Conservation (phyloP, 2,797 vertebrate genomes). For the Cyprinodon diabolis region DNA sequence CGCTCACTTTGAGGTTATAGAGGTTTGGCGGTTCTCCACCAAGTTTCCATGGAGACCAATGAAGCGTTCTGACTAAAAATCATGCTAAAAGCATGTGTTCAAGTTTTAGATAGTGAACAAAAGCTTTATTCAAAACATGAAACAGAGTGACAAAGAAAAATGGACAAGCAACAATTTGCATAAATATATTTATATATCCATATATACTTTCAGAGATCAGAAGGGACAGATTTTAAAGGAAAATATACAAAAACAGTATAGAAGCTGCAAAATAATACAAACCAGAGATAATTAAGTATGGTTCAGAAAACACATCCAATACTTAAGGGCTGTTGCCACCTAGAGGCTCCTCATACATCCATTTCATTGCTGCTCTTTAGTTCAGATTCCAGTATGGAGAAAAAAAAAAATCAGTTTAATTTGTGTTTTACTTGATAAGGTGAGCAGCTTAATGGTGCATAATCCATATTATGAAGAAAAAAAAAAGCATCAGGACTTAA, state of each 20-base stretch:
- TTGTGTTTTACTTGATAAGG: constrained; percentile 21
- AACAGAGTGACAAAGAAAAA: constrained; percentile 54
- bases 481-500: neutral
- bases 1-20: constrained; percentile 21
- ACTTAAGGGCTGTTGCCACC: constrained; percentile 53
- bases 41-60: constrained; percentile 29
- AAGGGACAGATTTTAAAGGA: constrained; percentile 62
- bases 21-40: neutral
- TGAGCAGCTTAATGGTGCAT: constrained; percentile 45
- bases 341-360: constrained; percentile 47
- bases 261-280: constrained; percentile 63
- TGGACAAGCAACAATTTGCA: constrained; percentile 74
- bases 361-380: constrained; percentile 25
- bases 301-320: constrained; percentile 49
- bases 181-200: constrained; percentile 70
- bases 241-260: constrained; percentile 67
- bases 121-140: constrained; percentile 78
- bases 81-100: neutral
- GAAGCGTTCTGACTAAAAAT: neutral
- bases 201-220: constrained; percentile 68
- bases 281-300: constrained; percentile 50
- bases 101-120: constrained; percentile 62
- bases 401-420: constrained; percentile 44
- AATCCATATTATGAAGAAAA: constrained; percentile 38
- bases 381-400: constrained; percentile 22